Conservation (phyloP, 2,888 invertebrate genomes). For the Phyllotreta striolata region DNA sequence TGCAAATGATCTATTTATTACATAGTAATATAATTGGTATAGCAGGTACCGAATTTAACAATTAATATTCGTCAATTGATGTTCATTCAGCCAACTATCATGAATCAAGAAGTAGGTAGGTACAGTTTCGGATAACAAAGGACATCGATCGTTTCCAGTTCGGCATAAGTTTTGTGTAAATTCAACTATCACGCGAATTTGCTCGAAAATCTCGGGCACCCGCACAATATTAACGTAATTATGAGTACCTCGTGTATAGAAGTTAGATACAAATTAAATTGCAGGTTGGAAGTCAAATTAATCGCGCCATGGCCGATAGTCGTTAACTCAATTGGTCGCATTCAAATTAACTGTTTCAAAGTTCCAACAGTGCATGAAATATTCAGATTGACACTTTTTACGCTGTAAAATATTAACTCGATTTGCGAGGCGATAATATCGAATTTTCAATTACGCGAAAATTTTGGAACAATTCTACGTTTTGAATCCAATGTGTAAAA, state of each 20-base stretch:
- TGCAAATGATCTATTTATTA: no score
- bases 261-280: slow-evolving; percentile 24
- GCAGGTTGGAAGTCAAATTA: slow-evolving; percentile 24
- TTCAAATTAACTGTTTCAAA: slow-evolving; percentile 24
- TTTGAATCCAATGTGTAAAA: no score
- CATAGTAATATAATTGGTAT: no score
- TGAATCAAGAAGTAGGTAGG: no score
- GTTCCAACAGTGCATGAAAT: slow-evolving; percentile 21
- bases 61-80: no score
- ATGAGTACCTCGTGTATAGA: slow-evolving; percentile 5
- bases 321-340: slow-evolving; percentile 17
- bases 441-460: no score
- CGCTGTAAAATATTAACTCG: slow-evolving; percentile 10
- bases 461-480: no score
- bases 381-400: slow-evolving; percentile 22
- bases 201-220: slow-evolving; percentile 4
- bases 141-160: not conserved
- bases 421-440: not conserved
- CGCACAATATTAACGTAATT: slow-evolving; percentile 12
- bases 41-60: no score
- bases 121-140: no score
- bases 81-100: no score
- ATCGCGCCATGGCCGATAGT: slow-evolving; percentile 19
- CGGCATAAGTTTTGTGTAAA: not conserved
- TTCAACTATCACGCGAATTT: slow-evolving; percentile 1